phyloP scores from a whole-genome alignment of 1,140 invertebrate species.

The Venustaconcha ellipsiformis region DNA sequence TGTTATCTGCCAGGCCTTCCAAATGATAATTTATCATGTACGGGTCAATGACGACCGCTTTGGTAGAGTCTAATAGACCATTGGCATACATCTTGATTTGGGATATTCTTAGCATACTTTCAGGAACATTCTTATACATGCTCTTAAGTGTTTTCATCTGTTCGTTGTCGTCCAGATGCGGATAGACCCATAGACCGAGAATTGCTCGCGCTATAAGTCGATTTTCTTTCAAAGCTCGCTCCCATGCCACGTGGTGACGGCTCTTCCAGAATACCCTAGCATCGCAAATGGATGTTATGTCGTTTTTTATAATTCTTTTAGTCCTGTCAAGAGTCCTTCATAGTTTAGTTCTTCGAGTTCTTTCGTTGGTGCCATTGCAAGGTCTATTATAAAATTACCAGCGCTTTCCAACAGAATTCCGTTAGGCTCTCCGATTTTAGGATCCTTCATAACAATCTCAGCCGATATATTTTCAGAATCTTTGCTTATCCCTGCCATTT shows the following conservation, averaged over 20 bases:
- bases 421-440: conserved; percentile 18
- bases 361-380: conserved; percentile 17
- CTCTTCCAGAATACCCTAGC: conserved; percentile 29
- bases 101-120: conserved; percentile 19
- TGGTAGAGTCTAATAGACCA: conserved; percentile 29
- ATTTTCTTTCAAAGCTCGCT: conserved; percentile 14
- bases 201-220: conserved; percentile 20
- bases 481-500: conserved; percentile 10
- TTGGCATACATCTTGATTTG: conserved; percentile 36
- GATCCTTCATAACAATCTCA: conserved; percentile 34
- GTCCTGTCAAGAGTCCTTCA: conserved; percentile 20
- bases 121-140: neutral
- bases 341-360: conserved; percentile 16
- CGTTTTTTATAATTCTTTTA: conserved; percentile 18
- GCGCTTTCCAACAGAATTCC: conserved; percentile 35
- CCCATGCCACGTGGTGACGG: conserved; percentile 23
- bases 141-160: conserved; percentile 30
- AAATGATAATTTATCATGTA: conserved; percentile 18
- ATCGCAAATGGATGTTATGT: conserved; percentile 37
- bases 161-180: conserved; percentile 11
- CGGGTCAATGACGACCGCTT: conserved; percentile 21
- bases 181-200: conserved; percentile 32
- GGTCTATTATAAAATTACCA: conserved; percentile 21
- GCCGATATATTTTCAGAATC: conserved; percentile 5
- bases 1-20: conserved; percentile 19